phyloP scores from a whole-genome alignment of 1,140 invertebrate genomes.

The Ips typographus region DNA sequence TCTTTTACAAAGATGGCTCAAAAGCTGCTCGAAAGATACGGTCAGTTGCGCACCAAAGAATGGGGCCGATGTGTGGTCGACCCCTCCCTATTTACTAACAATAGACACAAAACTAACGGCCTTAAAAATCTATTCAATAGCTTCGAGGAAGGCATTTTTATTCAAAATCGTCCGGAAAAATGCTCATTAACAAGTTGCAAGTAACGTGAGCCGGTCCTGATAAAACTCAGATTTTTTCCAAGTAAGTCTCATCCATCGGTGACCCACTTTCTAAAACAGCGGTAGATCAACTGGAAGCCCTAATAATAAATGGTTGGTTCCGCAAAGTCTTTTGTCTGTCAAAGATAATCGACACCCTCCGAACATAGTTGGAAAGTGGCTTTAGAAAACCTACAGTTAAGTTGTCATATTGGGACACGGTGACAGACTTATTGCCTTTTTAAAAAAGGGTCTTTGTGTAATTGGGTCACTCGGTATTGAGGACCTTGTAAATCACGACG shows the following conservation, averaged over 20 bases:
- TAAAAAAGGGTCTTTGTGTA: slow-evolving; percentile 17
- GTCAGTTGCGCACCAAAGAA: slow-evolving; percentile 29
- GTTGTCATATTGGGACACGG: slow-evolving; percentile 14
- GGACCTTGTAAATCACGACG: background rate
- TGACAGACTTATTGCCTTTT: slow-evolving; percentile 25
- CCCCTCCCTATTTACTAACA: slow-evolving; percentile 31
- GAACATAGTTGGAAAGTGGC: slow-evolving; percentile 1
- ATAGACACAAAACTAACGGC: slow-evolving; percentile 21
- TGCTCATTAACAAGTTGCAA: slow-evolving; percentile 1
- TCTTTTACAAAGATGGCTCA: slow-evolving; percentile 13
- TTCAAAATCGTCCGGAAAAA: slow-evolving; percentile 19
- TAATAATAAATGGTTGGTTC: slow-evolving; percentile 32
- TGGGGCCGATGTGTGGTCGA: slow-evolving; percentile 32
- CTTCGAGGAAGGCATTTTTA: slow-evolving; percentile 32
- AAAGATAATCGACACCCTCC: slow-evolving; percentile 31
- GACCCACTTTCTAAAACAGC: slow-evolving; percentile 24
- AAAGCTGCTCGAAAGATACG: slow-evolving; percentile 18
- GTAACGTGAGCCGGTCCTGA: slow-evolving; percentile 4
- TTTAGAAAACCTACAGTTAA: slow-evolving; percentile 22
- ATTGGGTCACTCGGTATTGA: slow-evolving; percentile 13
- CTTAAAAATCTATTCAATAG: slow-evolving; percentile 17
- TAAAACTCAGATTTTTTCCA: background rate
- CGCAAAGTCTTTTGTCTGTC: slow-evolving; percentile 30
- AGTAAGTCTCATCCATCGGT: slow-evolving; percentile 4
- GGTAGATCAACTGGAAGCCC: slow-evolving; percentile 31